Conservation (phyloP, 1,140 invertebrate species). For the Drosophila sp. region DNA sequence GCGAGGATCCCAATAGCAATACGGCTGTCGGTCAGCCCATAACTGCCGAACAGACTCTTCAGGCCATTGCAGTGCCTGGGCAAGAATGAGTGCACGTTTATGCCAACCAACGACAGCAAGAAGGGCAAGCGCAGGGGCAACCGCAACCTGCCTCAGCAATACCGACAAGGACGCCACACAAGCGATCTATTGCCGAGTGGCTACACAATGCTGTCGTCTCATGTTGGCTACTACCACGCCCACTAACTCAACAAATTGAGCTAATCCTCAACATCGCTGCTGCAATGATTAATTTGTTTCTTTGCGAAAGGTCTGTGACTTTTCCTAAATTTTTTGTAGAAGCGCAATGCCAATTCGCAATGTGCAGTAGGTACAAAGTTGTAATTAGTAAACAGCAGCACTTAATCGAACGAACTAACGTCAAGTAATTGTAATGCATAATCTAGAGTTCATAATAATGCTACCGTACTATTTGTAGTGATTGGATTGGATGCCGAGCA, state of each 20-base stretch:
- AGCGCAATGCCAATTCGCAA: conserved; percentile 1
- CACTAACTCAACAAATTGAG: conserved; percentile 44
- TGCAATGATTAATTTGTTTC: conserved; percentile 25
- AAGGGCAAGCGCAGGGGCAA: background rate
- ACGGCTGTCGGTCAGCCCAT: conserved; percentile 8
- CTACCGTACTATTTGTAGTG: conserved; percentile 28
- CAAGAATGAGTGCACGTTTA: conserved; percentile 74
- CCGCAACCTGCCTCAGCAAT: conserved; percentile 27
- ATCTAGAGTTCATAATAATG: conserved; percentile 28
- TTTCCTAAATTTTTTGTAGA: conserved; percentile 46
- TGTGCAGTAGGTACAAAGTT: conserved; percentile 30
- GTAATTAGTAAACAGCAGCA: conserved; percentile 60
- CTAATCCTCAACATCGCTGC: conserved; percentile 10
- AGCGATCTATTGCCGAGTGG: conserved; percentile 27
- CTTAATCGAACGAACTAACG: conserved; percentile 62
- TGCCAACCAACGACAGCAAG: conserved; percentile 57
- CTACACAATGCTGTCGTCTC: conserved; percentile 60
- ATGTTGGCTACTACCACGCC: conserved; percentile 68
- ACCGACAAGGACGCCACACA: conserved; percentile 34
- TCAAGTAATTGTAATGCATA: conserved; percentile 20
- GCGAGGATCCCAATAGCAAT: conserved; percentile 41
- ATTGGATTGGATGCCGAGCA: conserved; percentile 10
- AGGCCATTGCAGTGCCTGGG: conserved; percentile 64
- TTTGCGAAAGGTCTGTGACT: conserved; percentile 53
- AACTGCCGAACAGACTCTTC: conserved; percentile 59